Percentiles rank a stretch among this genome's conserved stretches.
phyloP scores from a whole-genome alignment of 2,113 vertebrate genomes.

The Equus quagga region DNA sequence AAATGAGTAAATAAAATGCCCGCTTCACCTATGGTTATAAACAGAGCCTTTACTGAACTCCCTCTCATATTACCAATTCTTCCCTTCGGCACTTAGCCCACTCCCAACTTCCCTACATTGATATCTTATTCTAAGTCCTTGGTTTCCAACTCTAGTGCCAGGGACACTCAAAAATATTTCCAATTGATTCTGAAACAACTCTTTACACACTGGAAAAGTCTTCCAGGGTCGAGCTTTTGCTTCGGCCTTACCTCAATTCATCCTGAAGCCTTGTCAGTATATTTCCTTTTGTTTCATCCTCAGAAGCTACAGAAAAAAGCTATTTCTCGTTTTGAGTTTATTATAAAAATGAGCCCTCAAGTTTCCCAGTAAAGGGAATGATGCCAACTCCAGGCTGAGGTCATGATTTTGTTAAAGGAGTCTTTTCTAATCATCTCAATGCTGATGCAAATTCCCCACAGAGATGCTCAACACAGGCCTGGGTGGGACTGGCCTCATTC shows the following conservation, averaged over 20 bases:
- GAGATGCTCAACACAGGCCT: background rate
- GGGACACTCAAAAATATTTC: background rate
- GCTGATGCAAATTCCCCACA: background rate
- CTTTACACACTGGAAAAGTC: background rate
- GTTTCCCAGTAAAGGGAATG: background rate
- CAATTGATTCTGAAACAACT: background rate
- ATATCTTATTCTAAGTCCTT: background rate
- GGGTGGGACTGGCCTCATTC: background rate
- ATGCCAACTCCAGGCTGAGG: background rate
- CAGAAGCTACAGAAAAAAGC: background rate
- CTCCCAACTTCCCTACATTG: background rate
- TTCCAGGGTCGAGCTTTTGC: slow-evolving; percentile 14
- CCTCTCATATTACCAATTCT: background rate
- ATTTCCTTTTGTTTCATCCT: slow-evolving; percentile 43
- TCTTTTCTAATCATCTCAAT: background rate
- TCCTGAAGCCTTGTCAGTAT: background rate
- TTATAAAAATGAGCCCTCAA: slow-evolving; percentile 23
- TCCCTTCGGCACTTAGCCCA: background rate
- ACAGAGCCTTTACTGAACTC: background rate
- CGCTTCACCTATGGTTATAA: background rate
- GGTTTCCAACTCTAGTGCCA: background rate
- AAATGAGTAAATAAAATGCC: background rate
- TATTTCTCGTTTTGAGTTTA: background rate
- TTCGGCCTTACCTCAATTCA: slow-evolving; percentile 2
- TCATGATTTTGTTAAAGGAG: slow-evolving; percentile 38